Evolutionary conservation across 2,888 invertebrate genomes (phyloP), one percentile per base, ranked within the genome.

Genomic region (Pterostichus madidus): DNA sequence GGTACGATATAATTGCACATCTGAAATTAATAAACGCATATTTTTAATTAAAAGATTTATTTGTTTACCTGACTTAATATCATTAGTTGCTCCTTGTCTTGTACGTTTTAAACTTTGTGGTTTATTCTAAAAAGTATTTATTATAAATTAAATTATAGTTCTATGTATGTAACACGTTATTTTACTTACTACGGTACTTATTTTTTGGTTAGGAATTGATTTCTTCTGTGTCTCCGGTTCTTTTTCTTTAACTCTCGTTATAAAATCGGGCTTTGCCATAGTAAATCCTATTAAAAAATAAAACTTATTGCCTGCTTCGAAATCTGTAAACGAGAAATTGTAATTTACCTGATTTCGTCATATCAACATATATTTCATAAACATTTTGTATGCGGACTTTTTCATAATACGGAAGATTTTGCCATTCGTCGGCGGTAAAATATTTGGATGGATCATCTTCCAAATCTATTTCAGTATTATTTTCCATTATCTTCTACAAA

Each of bases 261-360:
- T 49, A 10, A 49, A 49, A 5, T 49, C 49, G 8, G 49, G 49
- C 10, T 49, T 49, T n/a, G 4, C 13, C 49, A 49, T 49, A 5
- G 4, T 4, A 49, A 49, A 49, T 49, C 49, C 49, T 49, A 49
- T 49, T n/a, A n/a, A n/a, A 49, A 49, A 49, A 13, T 8, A 49
- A 49, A 49, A 24, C 24, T 24, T 24, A 24, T 24, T 24, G 3
- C 24, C 10, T n/a, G 6, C 13, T 49, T n/a, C 49, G 0, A 10
- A 49, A 75, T 6, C 17, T 75, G 44, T 15, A 17, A 24, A 61
- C 0, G 32, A 32, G 4, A 68, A n/a, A 35, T 10, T 39, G n/a
- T 31, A 31, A 68, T 68, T 24, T 68, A 68, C 75, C 75, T 5
- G 75, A 75, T 17, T 75, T n/a, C 10, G 13, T 49, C 75, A 75